Base-by-base conservation (phyloP, 2,797 vertebrate species). In the Esox lucius region DNA sequence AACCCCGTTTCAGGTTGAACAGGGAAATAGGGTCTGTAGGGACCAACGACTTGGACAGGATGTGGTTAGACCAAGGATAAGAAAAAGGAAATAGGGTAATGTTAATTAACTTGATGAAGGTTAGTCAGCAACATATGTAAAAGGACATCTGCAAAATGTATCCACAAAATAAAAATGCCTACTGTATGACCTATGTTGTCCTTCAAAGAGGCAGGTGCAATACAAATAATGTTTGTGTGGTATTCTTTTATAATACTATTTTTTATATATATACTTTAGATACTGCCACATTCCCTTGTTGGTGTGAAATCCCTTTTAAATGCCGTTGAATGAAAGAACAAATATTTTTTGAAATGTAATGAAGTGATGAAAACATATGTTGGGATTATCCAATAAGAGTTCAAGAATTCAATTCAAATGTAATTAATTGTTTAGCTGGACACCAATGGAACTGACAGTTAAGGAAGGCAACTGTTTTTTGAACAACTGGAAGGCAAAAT, bases 1-100 rank as follows among this genome's bases (percentile, higher is more conserved):
- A 87, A 15, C 86, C 61, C 75, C 92, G 87, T 75, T 68, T 89
- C 74, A 93, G 83, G 68, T 81, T 85, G 78, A 94, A 84, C 72
- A 62, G 85, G 77, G 83, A 73, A 86, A 90, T 90, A 35, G 92
- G 91, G 68, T 92, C 90, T 0, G 80, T 80, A 0, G 91, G 92
- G 13, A 85, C 74, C 81, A 91, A 39, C 75, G 78, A 91, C 92
- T 93, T 76, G 16, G 22, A 81, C 33, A 83, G 33, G 66, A 78
- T 68, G 73, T 17, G 0, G 49, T 76, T 33, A 75, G 26, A 73
- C 8, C 9, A 46, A 24, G 71, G 39, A 26, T 11, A n/a, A n/a
- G 24, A 33, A 31, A 68, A 70, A 31, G 24, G 7, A 7, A 26
- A 2, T 53, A 65, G 26, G 28, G 5, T 17, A 65, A 2, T 15